Base-by-base conservation (phyloP, 2,113 vertebrate species). In the Piaya cayana region DNA sequence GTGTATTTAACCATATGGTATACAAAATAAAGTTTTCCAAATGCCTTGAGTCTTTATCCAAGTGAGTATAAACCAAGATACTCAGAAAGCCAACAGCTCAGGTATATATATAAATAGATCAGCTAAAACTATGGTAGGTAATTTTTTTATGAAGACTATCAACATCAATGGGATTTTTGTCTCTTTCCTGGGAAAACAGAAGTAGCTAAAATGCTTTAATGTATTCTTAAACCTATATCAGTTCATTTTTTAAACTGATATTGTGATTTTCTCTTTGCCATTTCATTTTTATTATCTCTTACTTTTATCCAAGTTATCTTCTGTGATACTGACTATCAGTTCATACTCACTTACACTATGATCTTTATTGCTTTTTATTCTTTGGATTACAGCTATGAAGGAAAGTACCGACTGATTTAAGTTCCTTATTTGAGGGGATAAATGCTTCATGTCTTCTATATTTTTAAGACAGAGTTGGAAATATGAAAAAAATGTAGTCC, bases 1-100 rank as follows among this genome's bases (percentile, higher is more conserved):
- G 32, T 42, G 37, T 50, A 82, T 87, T 82, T 87, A 77, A 50
- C 74, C 94, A 95, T 94, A 92, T 92, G 81, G 39, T 65, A 32
- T 50, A 76, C 65, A 25, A 92, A 86, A 89, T 55, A 58, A 92
- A 92, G 42, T 90, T 90, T 85, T 72, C 53, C 84, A 79, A 92
- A 86, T 92, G 62, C 34, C 65, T 86, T 55, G 68, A 72, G 23
- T 56, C 88, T 89, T 92, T 69, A 89, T 32, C n/a, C 27, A 65
- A 37, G 55, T 82, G 37, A 95, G 67, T 37, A 82, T 72, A 89
- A 88, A 94, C 20, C 29, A 83, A 55, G 49, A 49, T 65, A 80
- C 12, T 72, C 39, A 29, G 22, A 65, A 89, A 92, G 82, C 21
- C 5, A 23, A 79, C 12, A 34, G 8, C 50, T 85, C 62, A 95